These are phyloP conservation scores for Phaedon cochleariae DNA, from an alignment of 2,888 invertebrate species.

Conservation along the genomic window DNA sequence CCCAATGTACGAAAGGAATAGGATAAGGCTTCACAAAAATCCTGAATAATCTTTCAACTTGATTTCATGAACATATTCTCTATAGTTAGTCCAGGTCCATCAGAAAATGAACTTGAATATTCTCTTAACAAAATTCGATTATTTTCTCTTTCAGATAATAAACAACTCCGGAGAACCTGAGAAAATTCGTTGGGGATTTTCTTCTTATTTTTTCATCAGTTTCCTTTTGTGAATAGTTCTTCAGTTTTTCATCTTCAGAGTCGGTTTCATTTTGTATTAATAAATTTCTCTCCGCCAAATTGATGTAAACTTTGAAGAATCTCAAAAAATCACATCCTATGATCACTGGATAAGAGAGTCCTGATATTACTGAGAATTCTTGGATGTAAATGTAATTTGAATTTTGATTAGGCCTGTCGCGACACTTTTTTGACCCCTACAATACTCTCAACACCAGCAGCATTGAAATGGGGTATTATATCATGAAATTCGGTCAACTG, in stretches of 20 bases:
- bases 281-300: not conserved
- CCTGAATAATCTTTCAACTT: constrained; percentile 9
- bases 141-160: not conserved
- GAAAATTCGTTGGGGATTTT: not conserved
- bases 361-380: not conserved
- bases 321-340: not conserved
- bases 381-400: not conserved
- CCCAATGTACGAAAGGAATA: constrained; percentile 25
- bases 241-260: not conserved
- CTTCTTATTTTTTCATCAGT: not conserved
- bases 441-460: no score
- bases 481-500: no score
- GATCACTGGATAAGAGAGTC: not conserved
- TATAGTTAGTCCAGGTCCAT: constrained; percentile 20
- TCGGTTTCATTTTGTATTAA: not conserved
- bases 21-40: constrained; percentile 28
- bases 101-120: constrained; percentile 10
- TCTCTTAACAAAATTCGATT: not conserved
- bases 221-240: not conserved
- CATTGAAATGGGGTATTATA: no score
- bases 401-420: not conserved
- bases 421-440: no score
- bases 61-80: constrained; percentile 18
- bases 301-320: not conserved
- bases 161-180: not conserved